These are phyloP conservation scores for Gambusia affinis DNA, from an alignment of 2,113 vertebrate species.

Conservation along the genomic window DNA sequence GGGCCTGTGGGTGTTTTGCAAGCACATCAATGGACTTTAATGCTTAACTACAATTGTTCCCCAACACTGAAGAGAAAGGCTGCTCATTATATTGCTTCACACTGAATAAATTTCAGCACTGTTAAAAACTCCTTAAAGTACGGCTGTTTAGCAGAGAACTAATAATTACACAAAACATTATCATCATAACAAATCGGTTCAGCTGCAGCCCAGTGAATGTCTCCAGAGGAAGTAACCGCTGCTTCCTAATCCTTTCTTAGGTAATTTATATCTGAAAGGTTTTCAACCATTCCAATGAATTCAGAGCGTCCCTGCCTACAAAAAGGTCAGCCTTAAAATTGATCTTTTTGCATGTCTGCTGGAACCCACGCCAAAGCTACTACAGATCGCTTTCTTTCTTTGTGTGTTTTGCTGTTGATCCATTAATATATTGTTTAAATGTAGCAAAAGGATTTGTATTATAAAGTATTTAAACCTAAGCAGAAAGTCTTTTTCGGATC, in stretches of 20 bases:
- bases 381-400: constrained; percentile 17
- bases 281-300: constrained; percentile 47
- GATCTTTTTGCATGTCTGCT: constrained; percentile 18
- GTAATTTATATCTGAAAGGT: not conserved
- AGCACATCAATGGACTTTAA: not conserved
- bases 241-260: not conserved
- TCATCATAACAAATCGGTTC: not conserved
- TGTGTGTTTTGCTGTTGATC: constrained; percentile 4
- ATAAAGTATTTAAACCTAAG: constrained; percentile 7
- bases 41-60: not conserved
- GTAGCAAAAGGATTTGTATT: constrained; percentile 1
- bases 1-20: not conserved
- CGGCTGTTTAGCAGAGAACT: not conserved
- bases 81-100: constrained; percentile 31
- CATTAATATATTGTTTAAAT: not conserved
- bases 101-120: constrained; percentile 13
- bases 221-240: not conserved
- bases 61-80: not conserved
- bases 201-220: constrained; percentile 1
- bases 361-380: constrained; percentile 33
- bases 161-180: not conserved
- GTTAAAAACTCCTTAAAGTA: constrained; percentile 2
- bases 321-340: constrained; percentile 57
- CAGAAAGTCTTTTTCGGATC: constrained; percentile 3
- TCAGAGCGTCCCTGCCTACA: constrained; percentile 26